Conservation (phyloP, 2,113 vertebrate genomes). For the Equus quagga region DNA sequence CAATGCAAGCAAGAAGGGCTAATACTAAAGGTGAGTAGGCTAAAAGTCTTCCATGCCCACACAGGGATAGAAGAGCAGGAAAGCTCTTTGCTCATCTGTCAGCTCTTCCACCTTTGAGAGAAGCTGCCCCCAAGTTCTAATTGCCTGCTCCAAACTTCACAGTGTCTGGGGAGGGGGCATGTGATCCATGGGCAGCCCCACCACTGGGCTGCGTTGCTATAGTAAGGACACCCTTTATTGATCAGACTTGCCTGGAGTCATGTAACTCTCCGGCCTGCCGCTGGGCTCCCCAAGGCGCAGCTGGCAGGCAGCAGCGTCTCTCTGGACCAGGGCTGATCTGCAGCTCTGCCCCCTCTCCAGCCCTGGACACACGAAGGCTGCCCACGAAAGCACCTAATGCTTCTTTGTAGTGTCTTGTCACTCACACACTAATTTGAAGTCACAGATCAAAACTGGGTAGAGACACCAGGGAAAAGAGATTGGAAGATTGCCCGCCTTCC, state of each 20-base stretch:
- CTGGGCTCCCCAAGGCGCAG: slow-evolving; percentile 57
- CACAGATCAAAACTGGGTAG: slow-evolving; percentile 66
- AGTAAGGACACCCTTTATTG: slow-evolving; percentile 76
- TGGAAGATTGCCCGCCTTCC: slow-evolving; percentile 33
- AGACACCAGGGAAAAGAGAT: slow-evolving; percentile 53
- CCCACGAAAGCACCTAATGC: slow-evolving; percentile 60
- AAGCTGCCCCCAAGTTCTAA: slow-evolving; percentile 67
- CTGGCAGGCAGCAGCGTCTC: slow-evolving; percentile 62
- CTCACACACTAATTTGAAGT: slow-evolving; percentile 80
- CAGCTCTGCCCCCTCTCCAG: slow-evolving; percentile 30
- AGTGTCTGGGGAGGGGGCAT: slow-evolving; percentile 12
- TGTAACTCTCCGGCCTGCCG: slow-evolving; percentile 60
- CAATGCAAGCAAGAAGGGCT: background rate
- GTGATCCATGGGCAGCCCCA: background rate
- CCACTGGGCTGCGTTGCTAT: slow-evolving; percentile 43
- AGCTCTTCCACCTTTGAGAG: slow-evolving; percentile 28
- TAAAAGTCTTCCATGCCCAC: background rate
- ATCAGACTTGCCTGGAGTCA: slow-evolving; percentile 60
- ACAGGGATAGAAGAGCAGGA: background rate
- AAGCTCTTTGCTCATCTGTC: slow-evolving; percentile 60
- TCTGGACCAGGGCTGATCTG: slow-evolving; percentile 35
- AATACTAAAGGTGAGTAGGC: background rate
- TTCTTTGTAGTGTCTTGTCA: slow-evolving; percentile 73
- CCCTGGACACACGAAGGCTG: slow-evolving; percentile 19
- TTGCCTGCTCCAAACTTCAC: slow-evolving; percentile 59